A percentile compares a stretch with the other conserved stretches of the same genome.
phyloP scores from a whole-genome alignment of 2,888 invertebrate genomes.

The Adelognathus sp. region DNA sequence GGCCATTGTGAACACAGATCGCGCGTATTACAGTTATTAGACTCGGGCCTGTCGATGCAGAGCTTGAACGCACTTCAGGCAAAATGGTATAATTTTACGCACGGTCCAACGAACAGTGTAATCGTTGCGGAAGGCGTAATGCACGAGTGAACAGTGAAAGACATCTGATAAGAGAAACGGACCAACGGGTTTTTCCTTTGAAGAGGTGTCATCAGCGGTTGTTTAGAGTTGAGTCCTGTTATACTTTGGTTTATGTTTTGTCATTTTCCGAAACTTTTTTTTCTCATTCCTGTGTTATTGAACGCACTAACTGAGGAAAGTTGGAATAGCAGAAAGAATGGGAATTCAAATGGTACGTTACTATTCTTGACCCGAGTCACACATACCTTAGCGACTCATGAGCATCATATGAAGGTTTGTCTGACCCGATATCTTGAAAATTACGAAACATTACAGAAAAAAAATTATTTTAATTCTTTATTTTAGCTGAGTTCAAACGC shows the following conservation, averaged over 20 bases:
- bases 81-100: neutral
- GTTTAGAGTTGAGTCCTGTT: neutral
- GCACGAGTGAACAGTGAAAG: conserved; percentile 4
- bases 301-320: neutral
- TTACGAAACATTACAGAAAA: too few species aligned
- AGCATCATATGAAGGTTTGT: too few species aligned
- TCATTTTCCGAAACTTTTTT: neutral
- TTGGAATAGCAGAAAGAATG: too few species aligned
- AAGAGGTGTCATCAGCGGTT: conserved; percentile 32
- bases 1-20: neutral
- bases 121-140: conserved; percentile 27
- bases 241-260: neutral
- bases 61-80: conserved; percentile 6
- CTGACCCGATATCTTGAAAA: too few species aligned
- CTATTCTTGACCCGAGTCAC: too few species aligned
- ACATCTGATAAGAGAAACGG: conserved; percentile 44
- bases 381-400: too few species aligned
- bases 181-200: conserved; percentile 23
- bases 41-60: neutral
- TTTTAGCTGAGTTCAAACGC: too few species aligned
- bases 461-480: too few species aligned
- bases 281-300: neutral
- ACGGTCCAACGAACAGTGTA: conserved; percentile 45
- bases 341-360: too few species aligned
- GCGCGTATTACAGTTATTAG: conserved; percentile 11